Evolutionary conservation across 2,797 vertebrate species (phyloP).

Genomic region (Lophius americanus): DNA sequence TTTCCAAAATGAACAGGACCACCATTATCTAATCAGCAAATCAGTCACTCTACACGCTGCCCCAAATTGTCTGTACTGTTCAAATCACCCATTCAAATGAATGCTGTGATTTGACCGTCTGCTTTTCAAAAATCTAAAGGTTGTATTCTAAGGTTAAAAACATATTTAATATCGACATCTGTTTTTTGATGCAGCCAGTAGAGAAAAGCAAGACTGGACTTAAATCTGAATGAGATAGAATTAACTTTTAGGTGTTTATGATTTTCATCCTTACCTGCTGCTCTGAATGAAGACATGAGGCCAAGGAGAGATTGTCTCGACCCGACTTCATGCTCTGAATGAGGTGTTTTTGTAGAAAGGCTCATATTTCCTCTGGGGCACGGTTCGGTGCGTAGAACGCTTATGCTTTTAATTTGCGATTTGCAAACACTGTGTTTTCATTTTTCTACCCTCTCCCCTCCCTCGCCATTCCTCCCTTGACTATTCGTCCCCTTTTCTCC

Average conservation of each 20-base stretch:
- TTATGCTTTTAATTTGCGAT: constrained; percentile 76
- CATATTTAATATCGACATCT: not conserved
- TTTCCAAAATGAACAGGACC: too few species aligned
- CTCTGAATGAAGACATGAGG: constrained; percentile 32
- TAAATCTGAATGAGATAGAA: not conserved
- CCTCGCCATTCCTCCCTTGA: constrained; percentile 37
- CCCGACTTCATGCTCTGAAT: constrained; percentile 40
- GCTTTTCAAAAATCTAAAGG: not conserved
- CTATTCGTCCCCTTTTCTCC: constrained; percentile 42
- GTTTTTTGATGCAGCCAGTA: not conserved
- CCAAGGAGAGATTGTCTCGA: constrained; percentile 34
- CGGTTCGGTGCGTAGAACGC: constrained; percentile 50
- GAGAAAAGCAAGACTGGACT: not conserved
- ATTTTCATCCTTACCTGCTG: constrained; percentile 25
- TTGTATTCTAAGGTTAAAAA: not conserved
- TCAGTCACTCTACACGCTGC: too few species aligned
- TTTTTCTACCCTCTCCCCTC: constrained; percentile 31
- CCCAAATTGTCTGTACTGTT: too few species aligned
- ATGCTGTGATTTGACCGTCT: too few species aligned
- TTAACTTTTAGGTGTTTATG: not conserved
- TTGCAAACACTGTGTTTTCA: constrained; percentile 72
- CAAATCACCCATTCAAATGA: not conserved
- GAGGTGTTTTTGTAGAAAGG: constrained; percentile 57
- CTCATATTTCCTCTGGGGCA: constrained; percentile 51
- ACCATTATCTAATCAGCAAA: too few species aligned